These are phyloP conservation scores for Pachymerium ferrugineum DNA, from an alignment of 2,888 invertebrate species.

Conservation along the genomic window DNA sequence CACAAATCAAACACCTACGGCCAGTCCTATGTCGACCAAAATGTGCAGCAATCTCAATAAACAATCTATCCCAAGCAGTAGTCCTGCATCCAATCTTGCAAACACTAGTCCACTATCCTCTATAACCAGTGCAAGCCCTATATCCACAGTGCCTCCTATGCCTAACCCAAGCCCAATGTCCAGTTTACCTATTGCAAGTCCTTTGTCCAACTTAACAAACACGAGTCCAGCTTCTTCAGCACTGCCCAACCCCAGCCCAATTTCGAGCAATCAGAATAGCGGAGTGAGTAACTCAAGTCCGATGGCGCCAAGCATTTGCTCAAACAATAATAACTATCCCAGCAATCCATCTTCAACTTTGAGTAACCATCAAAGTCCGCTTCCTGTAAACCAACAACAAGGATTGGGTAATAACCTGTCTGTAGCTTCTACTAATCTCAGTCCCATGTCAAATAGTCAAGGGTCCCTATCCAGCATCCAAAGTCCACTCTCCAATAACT, in stretches of 20 bases:
- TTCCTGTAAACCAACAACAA: neutral
- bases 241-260: conserved; percentile 29
- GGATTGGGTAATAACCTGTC: neutral
- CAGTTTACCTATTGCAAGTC: conserved; percentile 30
- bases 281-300: conserved; percentile 12
- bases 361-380: conserved; percentile 19
- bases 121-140: conserved; percentile 29
- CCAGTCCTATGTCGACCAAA: conserved; percentile 29
- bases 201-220: conserved; percentile 28
- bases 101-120: conserved; percentile 11
- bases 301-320: neutral
- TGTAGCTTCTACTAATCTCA: neutral
- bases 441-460: conserved; percentile 31
- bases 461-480: conserved; percentile 30
- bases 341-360: neutral
- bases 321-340: neutral
- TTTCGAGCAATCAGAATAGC: conserved; percentile 27
- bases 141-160: conserved; percentile 14
- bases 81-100: neutral
- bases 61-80: neutral
- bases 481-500: conserved; percentile 29
- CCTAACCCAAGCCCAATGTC: conserved; percentile 32
- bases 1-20: too few species aligned
- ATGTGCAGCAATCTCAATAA: neutral
- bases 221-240: conserved; percentile 26